Evolutionary conservation across 2,888 invertebrate species (phyloP).

Genomic region (Rhagonycha fulva): DNA sequence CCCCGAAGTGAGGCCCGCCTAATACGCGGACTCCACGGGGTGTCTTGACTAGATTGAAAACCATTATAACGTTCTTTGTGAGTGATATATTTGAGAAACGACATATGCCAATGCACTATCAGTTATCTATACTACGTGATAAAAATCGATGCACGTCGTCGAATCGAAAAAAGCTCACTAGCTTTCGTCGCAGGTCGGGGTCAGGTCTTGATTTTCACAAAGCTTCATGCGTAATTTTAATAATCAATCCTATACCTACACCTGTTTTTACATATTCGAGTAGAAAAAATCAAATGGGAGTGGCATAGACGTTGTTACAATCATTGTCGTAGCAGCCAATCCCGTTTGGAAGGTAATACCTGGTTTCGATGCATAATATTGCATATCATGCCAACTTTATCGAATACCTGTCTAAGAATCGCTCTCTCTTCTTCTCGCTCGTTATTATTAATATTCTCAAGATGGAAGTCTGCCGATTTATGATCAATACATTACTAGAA

Average conservation of each 20-base stretch:
- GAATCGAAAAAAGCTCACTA: neutral
- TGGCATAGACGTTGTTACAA: slow-evolving; percentile 52
- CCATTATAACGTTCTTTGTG: slow-evolving; percentile 39
- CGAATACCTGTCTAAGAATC: slow-evolving; percentile 44
- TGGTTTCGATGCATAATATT: slow-evolving; percentile 55
- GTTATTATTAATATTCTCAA: slow-evolving; percentile 50
- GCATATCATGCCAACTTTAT: slow-evolving; percentile 51
- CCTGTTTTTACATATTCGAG: slow-evolving; percentile 48
- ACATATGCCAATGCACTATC: slow-evolving; percentile 34
- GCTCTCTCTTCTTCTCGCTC: slow-evolving; percentile 45
- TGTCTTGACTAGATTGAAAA: slow-evolving; percentile 39
- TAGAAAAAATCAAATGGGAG: slow-evolving; percentile 51
- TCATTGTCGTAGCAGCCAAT: slow-evolving; percentile 56
- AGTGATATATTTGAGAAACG: slow-evolving; percentile 35
- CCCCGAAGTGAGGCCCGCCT: slow-evolving; percentile 43
- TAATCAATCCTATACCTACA: slow-evolving; percentile 30
- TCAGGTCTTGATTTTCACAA: neutral
- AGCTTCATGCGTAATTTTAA: neutral
- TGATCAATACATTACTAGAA: slow-evolving; percentile 48
- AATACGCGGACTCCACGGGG: slow-evolving; percentile 46
- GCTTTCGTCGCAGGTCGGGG: neutral
- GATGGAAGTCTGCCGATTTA: slow-evolving; percentile 55
- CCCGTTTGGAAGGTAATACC: slow-evolving; percentile 54
- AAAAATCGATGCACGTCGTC: neutral
- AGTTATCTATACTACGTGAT: slow-evolving; percentile 1